Percentiles rank a stretch among this genome's conserved stretches.
Conservation (phyloP, 2,797 vertebrate species). For the Megaceryle alcyon region DNA sequence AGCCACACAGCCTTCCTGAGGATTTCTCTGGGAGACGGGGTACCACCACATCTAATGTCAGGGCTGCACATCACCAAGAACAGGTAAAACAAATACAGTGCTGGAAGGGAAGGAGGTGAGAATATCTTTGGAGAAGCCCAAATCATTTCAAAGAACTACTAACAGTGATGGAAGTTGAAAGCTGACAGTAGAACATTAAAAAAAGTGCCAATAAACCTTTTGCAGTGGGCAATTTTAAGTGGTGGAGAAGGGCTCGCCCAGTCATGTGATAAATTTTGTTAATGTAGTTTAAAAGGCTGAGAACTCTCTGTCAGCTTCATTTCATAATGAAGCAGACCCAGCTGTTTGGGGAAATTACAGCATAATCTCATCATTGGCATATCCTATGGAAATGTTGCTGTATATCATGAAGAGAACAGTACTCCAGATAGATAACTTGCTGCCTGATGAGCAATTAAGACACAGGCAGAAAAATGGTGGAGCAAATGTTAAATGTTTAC, state of each 20-base stretch:
- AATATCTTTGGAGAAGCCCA: not conserved
- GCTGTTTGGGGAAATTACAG: conserved; percentile 42
- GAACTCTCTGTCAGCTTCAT: not conserved
- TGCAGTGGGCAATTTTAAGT: conserved; percentile 7
- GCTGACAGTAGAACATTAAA: not conserved
- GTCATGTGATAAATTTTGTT: conserved; percentile 2
- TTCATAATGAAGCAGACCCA: conserved; percentile 12
- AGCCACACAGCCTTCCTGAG: not conserved
- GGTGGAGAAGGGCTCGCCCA: not conserved
- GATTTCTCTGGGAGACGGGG: not conserved
- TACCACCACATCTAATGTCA: not conserved
- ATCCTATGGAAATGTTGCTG: conserved; percentile 1
- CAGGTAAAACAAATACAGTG: not conserved
- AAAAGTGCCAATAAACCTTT: not conserved
- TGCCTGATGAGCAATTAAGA: not conserved
- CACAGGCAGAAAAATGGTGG: not conserved
- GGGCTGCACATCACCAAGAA: not conserved
- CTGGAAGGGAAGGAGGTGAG: not conserved
- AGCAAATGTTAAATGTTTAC: not conserved
- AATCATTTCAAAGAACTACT: not conserved
- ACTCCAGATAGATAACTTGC: not conserved
- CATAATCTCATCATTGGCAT: conserved; percentile 35
- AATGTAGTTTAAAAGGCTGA: conserved; percentile 39
- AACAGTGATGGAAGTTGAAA: not conserved
- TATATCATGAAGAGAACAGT: not conserved